These are phyloP conservation scores for Sialia sialis DNA, from an alignment of 2,113 vertebrate species.

Conservation along the genomic window DNA sequence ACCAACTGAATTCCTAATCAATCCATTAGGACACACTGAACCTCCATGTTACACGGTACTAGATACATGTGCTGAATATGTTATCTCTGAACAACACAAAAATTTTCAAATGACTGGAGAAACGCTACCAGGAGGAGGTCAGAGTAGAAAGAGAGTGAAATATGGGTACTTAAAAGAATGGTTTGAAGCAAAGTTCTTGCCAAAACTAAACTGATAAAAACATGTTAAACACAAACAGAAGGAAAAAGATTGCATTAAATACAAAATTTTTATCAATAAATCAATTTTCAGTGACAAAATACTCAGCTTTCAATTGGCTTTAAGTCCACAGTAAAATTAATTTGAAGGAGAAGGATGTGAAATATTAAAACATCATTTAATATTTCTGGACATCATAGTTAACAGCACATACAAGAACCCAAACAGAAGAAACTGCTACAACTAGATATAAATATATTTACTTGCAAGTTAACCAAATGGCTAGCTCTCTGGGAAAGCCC, in stretches of 20 bases:
- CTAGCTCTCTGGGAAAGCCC: neutral
- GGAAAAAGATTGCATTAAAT: neutral
- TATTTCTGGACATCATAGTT: neutral
- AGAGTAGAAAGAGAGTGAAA: neutral
- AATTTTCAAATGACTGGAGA: neutral
- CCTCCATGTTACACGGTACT: neutral
- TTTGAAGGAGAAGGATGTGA: neutral
- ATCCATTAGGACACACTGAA: neutral
- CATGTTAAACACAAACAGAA: neutral
- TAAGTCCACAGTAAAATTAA: neutral
- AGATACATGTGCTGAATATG: neutral
- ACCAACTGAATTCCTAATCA: neutral
- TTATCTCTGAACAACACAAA: neutral
- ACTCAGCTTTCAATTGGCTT: neutral
- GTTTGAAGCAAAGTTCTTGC: neutral
- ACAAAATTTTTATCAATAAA: neutral
- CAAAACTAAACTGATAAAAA: neutral
- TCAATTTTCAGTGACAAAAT: neutral
- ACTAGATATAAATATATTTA: neutral
- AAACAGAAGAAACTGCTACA: neutral
- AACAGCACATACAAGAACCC: neutral
- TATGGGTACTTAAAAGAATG: neutral
- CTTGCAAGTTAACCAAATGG: neutral
- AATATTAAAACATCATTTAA: neutral
- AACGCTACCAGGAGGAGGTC: neutral